Evolutionary conservation across 2,113 vertebrate genomes (phyloP).

Genomic region (Muntiacus reevesi): DNA sequence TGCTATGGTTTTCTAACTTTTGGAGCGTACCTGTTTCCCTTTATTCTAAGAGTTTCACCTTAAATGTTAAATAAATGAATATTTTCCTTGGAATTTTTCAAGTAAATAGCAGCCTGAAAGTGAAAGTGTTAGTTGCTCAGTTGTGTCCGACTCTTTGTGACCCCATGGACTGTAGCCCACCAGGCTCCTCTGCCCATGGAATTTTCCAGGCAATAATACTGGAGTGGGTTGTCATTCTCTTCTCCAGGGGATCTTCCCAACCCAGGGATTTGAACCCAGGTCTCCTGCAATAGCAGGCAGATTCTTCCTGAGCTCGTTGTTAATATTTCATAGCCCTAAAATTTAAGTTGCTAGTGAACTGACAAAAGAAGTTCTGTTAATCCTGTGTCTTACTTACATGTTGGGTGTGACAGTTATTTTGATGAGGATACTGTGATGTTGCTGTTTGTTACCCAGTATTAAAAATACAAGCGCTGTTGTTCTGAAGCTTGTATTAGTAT

Average conservation of each 20-base stretch:
- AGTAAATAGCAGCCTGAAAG: background rate
- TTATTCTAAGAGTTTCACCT: background rate
- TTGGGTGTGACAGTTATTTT: background rate
- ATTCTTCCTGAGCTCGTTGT: background rate
- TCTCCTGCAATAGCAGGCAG: background rate
- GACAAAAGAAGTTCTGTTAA: background rate
- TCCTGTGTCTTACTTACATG: background rate
- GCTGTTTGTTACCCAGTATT: background rate
- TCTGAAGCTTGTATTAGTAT: background rate
- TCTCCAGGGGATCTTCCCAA: background rate
- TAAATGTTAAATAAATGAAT: background rate
- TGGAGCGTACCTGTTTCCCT: background rate
- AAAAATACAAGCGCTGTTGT: background rate
- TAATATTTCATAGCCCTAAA: background rate
- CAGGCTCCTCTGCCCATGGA: background rate
- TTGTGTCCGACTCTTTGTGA: background rate
- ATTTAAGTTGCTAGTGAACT: background rate
- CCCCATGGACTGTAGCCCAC: background rate
- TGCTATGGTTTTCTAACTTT: accelerated
- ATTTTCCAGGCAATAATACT: background rate
- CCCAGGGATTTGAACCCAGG: background rate
- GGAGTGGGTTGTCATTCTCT: background rate
- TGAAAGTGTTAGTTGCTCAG: background rate
- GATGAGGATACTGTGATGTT: background rate
- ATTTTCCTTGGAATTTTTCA: background rate